These are phyloP conservation scores for Clarias platycephalus DNA, from an alignment of 2,797 vertebrate species.

Conservation along the genomic window DNA sequence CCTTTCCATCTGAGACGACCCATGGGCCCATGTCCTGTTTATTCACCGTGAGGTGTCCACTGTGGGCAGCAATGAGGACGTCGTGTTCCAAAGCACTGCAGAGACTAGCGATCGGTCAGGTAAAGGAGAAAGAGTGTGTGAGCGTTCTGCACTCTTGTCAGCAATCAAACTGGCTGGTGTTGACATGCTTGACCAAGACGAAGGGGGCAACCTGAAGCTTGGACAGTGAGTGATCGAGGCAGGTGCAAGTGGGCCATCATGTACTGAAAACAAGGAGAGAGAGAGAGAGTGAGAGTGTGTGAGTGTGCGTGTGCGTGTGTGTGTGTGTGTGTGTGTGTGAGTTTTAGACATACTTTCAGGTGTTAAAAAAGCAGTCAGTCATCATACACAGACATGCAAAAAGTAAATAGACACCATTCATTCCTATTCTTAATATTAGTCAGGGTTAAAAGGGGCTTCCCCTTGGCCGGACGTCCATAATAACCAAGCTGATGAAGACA, in stretches of 20 bases:
- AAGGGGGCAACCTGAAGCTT: constrained; percentile 63
- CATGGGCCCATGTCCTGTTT: constrained; percentile 60
- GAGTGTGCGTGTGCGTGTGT: background rate
- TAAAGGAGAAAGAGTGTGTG: constrained; percentile 27
- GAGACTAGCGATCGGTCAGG: background rate
- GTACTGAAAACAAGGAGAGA: background rate
- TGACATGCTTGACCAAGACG: constrained; percentile 68
- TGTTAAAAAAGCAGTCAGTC: constrained; percentile 17
- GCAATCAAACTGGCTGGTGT: constrained; percentile 43
- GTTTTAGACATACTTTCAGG: constrained; percentile 1
- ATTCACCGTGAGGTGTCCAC: constrained; percentile 28
- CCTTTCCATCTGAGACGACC: constrained; percentile 61
- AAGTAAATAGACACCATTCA: no score
- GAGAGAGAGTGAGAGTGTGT: background rate
- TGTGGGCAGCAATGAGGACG: background rate
- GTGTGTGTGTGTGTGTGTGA: background rate
- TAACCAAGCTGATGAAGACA: no score
- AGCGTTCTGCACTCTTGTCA: constrained; percentile 49
- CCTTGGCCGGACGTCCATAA: no score
- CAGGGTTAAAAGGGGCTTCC: no score
- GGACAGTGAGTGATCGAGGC: constrained; percentile 65
- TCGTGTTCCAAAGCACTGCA: background rate
- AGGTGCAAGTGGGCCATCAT: constrained; percentile 43
- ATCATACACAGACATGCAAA: background rate
- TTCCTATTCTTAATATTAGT: no score